Evolutionary conservation across 2,888 invertebrate genomes (phyloP), one percentile per base, ranked within the genome.

Genomic region (Nudaria mundana): DNA sequence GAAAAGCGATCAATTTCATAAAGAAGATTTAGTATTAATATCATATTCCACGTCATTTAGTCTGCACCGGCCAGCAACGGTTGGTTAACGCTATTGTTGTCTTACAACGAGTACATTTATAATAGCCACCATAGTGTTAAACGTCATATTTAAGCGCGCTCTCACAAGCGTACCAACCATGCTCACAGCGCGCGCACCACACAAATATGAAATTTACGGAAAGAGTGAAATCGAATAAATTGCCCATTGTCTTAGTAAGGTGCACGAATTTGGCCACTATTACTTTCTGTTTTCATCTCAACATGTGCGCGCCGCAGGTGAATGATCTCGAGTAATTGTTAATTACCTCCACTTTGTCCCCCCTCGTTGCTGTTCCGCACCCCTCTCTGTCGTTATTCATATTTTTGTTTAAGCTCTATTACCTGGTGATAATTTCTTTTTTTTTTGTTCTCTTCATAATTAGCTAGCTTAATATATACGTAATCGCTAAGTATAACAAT

Each of bases 151-250:
- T 52, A 57, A 50, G 43, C 52, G 55, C 58, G 48, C 58, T 58
- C 62, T 61, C 62, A 48, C 59, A 52, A 53, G 37, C 47, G 35
- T 50, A 47, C 44, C 37, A 45, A 36, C 49, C 35, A 38, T 33
- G 33, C 47, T 42, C 44, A 12, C 29, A 49, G 60, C 61, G 49
- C 55, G 52, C 54, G 53, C 63, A 48, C 53, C 48, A 53, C 51
- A 74, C 62, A 81, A 78, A 79, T 81, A 81, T 81, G 76, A 81
- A 81, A 82, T 80, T 81, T 75, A 71, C 73, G 77, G 73, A 81
- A 83, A 81, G 71, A 85, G 86, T 84, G 86, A 84, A 86, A 88
- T 82, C 81, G 80, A 75, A 82, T 81, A 81, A 86, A 85, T 85
- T 87, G 81, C 65, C 81, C 78, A 86, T 88, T 86, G 85, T 85